phyloP scores from a whole-genome alignment of 2,113 vertebrate genomes.

The Ictalurus punctatus region DNA sequence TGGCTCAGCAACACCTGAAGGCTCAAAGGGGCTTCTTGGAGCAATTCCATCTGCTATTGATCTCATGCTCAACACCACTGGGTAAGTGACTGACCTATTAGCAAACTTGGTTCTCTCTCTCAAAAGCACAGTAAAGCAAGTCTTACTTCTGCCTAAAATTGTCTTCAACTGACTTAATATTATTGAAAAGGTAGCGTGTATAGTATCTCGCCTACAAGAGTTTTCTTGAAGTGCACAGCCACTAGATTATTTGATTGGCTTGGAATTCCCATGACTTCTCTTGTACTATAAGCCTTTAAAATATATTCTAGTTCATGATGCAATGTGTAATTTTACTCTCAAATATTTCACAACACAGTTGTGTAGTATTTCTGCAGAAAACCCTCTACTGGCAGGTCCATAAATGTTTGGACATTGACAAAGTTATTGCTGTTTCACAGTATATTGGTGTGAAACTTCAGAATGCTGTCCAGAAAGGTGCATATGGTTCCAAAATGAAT shows the following conservation, averaged over 20 bases:
- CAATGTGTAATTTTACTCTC: neutral
- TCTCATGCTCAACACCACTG: constrained; percentile 79
- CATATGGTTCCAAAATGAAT: neutral
- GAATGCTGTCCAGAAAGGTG: neutral
- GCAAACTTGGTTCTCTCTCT: neutral
- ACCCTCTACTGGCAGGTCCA: neutral
- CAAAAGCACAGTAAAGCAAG: neutral
- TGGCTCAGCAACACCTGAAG: constrained; percentile 82
- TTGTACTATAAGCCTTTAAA: neutral
- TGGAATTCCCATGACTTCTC: no score
- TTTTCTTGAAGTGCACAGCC: neutral
- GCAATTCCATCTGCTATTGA: constrained; percentile 81
- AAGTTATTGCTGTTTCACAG: neutral
- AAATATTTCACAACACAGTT: neutral
- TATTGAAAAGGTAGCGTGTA: neutral
- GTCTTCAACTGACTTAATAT: neutral
- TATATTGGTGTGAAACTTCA: neutral
- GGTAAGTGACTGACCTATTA: constrained; percentile 67
- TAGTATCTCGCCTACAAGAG: neutral
- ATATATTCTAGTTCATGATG: neutral
- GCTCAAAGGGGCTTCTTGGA: constrained; percentile 77
- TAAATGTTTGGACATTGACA: neutral
- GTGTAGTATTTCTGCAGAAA: neutral
- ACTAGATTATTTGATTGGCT: neutral
- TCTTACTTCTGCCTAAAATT: neutral